Conservation (phyloP, 2,888 invertebrate genomes). For the Labia minor region DNA sequence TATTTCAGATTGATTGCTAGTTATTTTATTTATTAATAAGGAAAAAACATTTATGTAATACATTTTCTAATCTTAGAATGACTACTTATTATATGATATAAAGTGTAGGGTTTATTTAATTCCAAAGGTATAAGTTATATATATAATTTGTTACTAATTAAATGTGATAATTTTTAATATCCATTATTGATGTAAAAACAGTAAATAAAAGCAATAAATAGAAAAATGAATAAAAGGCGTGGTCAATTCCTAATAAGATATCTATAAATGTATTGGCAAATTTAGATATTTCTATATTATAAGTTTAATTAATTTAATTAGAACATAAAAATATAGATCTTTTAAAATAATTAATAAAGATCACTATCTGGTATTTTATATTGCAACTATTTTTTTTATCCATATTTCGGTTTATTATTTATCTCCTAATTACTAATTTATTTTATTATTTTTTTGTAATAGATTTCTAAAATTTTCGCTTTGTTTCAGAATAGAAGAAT, state of each 20-base stretch:
- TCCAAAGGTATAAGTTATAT: not conserved
- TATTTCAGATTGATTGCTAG: slow-evolving; percentile 1
- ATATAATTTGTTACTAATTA: not conserved
- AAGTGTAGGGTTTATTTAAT: not conserved
- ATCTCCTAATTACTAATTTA: too few species aligned
- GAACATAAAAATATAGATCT: too few species aligned
- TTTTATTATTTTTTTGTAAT: too few species aligned
- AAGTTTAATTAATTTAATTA: too few species aligned
- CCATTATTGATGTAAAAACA: not conserved
- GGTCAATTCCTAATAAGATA: not conserved
- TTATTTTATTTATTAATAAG: not conserved
- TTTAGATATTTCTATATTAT: too few species aligned
- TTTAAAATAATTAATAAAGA: too few species aligned
- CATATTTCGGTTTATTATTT: too few species aligned
- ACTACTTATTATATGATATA: not conserved
- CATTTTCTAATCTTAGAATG: too few species aligned
- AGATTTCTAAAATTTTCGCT: not conserved
- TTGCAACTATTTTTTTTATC: too few species aligned
- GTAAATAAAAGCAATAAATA: not conserved
- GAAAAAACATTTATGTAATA: not conserved
- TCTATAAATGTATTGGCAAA: too few species aligned
- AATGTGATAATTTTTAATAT: not conserved
- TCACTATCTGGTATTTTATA: too few species aligned
- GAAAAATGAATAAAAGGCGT: not conserved
- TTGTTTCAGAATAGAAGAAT: slow-evolving; percentile 1